phyloP scores from a whole-genome alignment of 2,888 invertebrate genomes.

The Disparrhopalites patrizii region DNA sequence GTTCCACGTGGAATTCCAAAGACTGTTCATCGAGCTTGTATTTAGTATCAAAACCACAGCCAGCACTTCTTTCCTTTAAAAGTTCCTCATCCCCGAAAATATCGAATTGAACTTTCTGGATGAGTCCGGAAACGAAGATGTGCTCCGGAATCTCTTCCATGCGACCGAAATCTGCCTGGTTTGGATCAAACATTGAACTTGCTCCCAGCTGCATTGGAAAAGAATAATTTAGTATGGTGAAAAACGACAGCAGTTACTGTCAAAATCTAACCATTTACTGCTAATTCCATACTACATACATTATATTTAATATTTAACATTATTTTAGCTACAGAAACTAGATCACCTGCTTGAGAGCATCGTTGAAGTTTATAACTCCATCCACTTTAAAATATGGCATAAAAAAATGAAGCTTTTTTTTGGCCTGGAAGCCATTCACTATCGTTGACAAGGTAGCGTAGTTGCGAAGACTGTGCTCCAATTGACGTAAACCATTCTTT shows the following conservation, averaged over 20 bases:
- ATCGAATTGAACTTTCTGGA: not conserved
- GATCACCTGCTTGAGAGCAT: constrained; percentile 2
- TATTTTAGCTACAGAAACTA: too few species aligned
- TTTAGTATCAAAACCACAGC: not conserved
- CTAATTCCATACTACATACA: too few species aligned
- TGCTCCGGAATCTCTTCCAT: not conserved
- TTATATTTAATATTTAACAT: too few species aligned
- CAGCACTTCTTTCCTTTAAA: too few species aligned
- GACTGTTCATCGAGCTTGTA: not conserved
- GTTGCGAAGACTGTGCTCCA: constrained; percentile 5
- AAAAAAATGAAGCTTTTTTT: not conserved
- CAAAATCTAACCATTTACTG: too few species aligned
- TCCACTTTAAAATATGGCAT: constrained; percentile 6
- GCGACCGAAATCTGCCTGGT: constrained; percentile 1
- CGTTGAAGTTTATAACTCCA: not conserved
- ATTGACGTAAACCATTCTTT: not conserved
- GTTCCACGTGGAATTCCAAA: not conserved
- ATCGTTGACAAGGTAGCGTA: not conserved
- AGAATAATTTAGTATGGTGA: too few species aligned
- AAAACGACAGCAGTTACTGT: too few species aligned
- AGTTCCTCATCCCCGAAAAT: too few species aligned
- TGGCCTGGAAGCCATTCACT: not conserved
- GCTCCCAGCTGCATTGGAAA: constrained; percentile 1
- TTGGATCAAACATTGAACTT: not conserved
- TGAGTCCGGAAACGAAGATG: not conserved